Evolutionary conservation across 2,797 vertebrate genomes (phyloP).

Genomic region (Periparus ater): DNA sequence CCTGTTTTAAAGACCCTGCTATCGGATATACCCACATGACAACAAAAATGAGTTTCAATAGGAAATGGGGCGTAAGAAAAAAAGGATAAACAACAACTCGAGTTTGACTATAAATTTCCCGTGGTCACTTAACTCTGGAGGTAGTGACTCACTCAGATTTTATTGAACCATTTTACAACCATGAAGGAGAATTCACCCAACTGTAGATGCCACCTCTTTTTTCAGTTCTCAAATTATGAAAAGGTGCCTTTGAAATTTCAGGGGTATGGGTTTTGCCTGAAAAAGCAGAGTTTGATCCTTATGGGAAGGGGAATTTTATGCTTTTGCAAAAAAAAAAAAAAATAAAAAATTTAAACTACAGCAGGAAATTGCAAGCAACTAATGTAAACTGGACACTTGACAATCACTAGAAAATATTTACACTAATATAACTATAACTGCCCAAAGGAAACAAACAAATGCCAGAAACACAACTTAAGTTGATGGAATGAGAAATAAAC

Average conservation of each 20-base stretch:
- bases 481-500: constrained; percentile 63
- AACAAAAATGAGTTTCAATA: background rate
- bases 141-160: background rate
- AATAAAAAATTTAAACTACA: background rate
- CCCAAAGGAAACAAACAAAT: constrained; percentile 65
- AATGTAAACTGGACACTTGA: constrained; percentile 51
- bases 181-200: background rate
- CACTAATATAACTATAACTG: constrained; percentile 15
- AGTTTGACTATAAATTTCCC: background rate
- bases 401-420: constrained; percentile 65
- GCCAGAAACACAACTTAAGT: constrained; percentile 45
- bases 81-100: background rate
- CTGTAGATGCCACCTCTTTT: background rate
- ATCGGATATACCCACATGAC: rapidly evolving
- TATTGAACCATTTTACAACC: background rate
- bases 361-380: constrained; percentile 61
- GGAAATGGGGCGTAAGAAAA: background rate
- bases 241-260: background rate
- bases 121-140: background rate
- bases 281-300: background rate
- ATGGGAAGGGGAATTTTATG: background rate
- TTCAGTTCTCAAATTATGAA: background rate
- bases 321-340: background rate
- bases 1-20: background rate
- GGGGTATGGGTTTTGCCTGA: background rate